phyloP scores from a whole-genome alignment of 2,113 vertebrate species.

The Chinchilla lanigera region DNA sequence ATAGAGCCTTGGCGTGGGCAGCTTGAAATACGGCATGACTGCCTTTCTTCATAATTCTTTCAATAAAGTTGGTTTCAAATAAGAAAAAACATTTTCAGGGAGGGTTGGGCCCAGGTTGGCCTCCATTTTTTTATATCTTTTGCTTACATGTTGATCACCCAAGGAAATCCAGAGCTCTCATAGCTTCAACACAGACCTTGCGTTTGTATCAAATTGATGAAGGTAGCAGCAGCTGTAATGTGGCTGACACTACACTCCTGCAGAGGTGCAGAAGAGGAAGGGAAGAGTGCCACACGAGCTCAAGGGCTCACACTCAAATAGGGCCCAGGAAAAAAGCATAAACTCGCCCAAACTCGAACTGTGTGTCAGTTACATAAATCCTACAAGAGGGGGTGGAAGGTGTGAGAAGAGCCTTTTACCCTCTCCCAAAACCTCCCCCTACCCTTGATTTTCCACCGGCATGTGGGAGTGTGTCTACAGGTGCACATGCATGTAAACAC shows the following conservation, averaged over 20 bases:
- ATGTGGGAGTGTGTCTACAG: too few species aligned
- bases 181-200: neutral
- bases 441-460: neutral
- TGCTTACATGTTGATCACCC: slow-evolving; percentile 55
- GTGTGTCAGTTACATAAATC: neutral
- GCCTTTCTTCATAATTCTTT: neutral
- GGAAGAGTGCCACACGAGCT: neutral
- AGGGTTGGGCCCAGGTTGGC: slow-evolving; percentile 45
- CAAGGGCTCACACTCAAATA: neutral
- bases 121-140: slow-evolving; percentile 58
- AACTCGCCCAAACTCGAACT: neutral
- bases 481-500: too few species aligned
- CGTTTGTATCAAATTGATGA: neutral
- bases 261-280: too few species aligned
- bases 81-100: neutral
- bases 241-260: neutral
- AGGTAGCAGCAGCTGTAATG: neutral
- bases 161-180: slow-evolving; percentile 47
- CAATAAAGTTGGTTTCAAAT: slow-evolving; percentile 39
- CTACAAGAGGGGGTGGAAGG: neutral
- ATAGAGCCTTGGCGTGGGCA: neutral
- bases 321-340: neutral
- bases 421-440: neutral
- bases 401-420: neutral
- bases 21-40: neutral